Evolutionary conservation across 2,797 vertebrate genomes (phyloP), one percentile per base, ranked within the genome.

Genomic region (Hozukius guyotensis): DNA sequence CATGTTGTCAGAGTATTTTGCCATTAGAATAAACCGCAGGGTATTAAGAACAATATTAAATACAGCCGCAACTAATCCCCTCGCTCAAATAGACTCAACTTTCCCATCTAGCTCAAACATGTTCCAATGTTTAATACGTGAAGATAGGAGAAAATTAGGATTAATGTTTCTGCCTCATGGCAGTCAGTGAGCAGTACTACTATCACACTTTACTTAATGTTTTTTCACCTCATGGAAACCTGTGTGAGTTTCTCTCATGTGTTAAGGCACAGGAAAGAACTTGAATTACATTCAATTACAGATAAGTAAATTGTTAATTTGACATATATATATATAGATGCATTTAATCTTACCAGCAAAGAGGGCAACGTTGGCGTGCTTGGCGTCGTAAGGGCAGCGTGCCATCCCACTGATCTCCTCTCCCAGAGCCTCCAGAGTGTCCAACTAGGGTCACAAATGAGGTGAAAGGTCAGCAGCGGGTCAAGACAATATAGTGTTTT

Each of bases 371-470:
- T 99, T 99, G 93, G 97, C 97, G 68, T 99, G 99, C 90, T 99
- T 99, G 94, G 98, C 97, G 79, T 99, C 99, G 4, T 99, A 99
- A 1, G 99, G 99, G 92, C 99, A 99, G 64, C 98, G 97, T 27
- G 99, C 99, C 98, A 99, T 99, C 85, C 99, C 99, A 56, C 98
- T 99, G 94, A 99, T 98, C 90, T 99, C 99, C 91, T 99, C 98
- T 85, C 97, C 97, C 55, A 96, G 91, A 72, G 96, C 96, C 78
- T 99, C 99, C 94, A 99, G 85, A 46, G 96, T 97, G 88, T 99
- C 99, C 94, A 96, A 95, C 99, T 99, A 80, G 81, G 82, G 87
- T 93, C 83, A 86, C 14, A 87, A 80, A 80, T 5, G 42, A 85
- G 81, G 73, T 72, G 10, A 90, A 82, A 89, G 77, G 76, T 90